phyloP scores from a whole-genome alignment of 2,113 vertebrate genomes.

The Barbus barbus region DNA sequence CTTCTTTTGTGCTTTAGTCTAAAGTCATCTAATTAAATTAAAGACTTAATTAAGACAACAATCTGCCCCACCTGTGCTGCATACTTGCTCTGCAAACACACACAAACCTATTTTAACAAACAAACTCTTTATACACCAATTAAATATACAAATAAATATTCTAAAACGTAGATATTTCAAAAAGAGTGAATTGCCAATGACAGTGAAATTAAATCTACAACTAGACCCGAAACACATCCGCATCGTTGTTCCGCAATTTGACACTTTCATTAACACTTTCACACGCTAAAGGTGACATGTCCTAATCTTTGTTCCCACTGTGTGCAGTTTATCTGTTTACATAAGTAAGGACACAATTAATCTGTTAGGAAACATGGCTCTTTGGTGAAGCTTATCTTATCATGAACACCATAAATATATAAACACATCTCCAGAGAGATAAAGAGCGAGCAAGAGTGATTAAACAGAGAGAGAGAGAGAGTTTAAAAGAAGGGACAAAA shows the following conservation, averaged over 20 bases:
- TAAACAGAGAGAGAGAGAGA: background rate
- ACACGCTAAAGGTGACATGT: conserved; percentile 9
- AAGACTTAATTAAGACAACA: conserved; percentile 47
- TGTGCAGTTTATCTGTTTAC: conserved; percentile 7
- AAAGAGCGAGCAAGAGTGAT: background rate
- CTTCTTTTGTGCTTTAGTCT: conserved; percentile 48
- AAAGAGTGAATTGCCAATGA: background rate
- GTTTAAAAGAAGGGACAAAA: background rate
- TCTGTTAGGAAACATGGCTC: conserved; percentile 26
- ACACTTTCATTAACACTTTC: conserved; percentile 2
- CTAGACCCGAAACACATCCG: background rate
- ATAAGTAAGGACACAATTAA: conserved; percentile 6
- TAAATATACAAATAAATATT: background rate
- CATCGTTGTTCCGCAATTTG: background rate
- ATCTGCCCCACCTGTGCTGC: background rate
- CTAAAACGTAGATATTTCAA: background rate
- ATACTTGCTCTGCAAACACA: background rate
- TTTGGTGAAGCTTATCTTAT: conserved; percentile 27
- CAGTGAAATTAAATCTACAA: background rate
- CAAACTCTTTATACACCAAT: background rate
- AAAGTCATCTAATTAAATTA: conserved; percentile 39
- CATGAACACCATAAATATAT: conserved; percentile 21
- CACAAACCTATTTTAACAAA: background rate
- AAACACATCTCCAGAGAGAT: conserved; percentile 13
- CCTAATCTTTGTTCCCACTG: background rate